A percentile compares a stretch with the other conserved stretches of the same genome.
phyloP scores from a whole-genome alignment of 2,888 invertebrate species.

The Resseliella maxima region DNA sequence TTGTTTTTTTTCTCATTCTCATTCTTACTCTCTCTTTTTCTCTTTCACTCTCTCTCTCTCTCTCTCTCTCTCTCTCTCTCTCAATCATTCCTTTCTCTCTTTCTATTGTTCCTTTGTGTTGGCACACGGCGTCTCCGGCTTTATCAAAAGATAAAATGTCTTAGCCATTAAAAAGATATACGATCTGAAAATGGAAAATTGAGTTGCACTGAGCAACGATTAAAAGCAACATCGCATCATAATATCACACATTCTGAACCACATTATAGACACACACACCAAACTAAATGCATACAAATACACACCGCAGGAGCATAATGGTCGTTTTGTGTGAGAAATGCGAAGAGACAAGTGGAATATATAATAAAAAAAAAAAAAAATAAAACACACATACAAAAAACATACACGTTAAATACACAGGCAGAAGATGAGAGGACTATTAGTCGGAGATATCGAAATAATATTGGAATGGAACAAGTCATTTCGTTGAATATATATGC shows the following conservation, averaged over 20 bases:
- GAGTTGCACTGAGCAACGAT: conserved; percentile 58
- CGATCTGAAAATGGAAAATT: conserved; percentile 59
- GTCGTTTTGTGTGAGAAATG: background rate
- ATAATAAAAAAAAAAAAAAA: background rate
- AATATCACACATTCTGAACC: conserved; percentile 46
- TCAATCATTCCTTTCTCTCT: too few species aligned
- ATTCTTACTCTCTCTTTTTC: too few species aligned
- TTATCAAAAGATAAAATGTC: conserved; percentile 59
- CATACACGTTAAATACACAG: background rate
- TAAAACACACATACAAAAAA: background rate
- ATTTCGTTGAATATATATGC: background rate
- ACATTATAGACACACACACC: conserved; percentile 39
- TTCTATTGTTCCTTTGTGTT: background rate
- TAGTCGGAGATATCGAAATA: conserved; percentile 15
- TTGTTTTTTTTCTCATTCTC: too few species aligned
- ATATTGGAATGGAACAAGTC: conserved; percentile 26
- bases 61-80: background rate
- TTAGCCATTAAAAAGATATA: conserved; percentile 60
- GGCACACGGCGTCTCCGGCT: conserved; percentile 58
- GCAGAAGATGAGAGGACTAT: background rate
- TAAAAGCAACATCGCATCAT: conserved; percentile 35
- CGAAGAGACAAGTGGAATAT: background rate
- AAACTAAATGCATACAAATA: background rate
- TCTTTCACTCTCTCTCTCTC: too few species aligned
- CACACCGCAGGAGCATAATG: conserved; percentile 19